Conservation (phyloP, 2,113 vertebrate species). For the Phasianus colchicus region DNA sequence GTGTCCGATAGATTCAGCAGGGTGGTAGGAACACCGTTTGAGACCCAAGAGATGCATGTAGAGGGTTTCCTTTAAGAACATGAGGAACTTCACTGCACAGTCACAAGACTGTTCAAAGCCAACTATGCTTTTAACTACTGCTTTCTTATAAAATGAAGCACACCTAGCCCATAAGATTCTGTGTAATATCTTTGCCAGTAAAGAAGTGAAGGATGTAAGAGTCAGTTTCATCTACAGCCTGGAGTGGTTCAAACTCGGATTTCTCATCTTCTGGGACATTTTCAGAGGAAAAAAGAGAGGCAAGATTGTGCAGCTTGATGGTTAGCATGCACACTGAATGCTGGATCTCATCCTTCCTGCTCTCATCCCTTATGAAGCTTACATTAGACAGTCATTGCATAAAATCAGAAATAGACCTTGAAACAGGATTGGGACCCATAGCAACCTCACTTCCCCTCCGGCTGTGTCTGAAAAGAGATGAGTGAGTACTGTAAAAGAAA, state of each 20-base stretch:
- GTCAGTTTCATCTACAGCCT: background rate
- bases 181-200: background rate
- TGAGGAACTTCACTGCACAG: background rate
- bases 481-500: slow-evolving; percentile 3
- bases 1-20: background rate
- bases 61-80: background rate
- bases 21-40: background rate
- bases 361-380: background rate
- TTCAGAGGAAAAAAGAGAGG: background rate
- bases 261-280: background rate
- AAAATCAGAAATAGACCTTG: slow-evolving; percentile 8
- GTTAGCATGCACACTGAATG: background rate
- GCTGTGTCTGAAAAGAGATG: background rate
- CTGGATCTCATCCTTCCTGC: background rate
- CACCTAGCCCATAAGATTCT: background rate
- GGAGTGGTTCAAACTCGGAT: background rate
- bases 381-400: background rate
- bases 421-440: slow-evolving; percentile 24
- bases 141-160: background rate
- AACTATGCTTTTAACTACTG: background rate
- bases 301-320: background rate
- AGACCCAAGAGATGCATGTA: background rate
- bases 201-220: background rate
- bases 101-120: background rate
- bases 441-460: slow-evolving; percentile 6